Percentiles rank a stretch among this genome's conserved stretches.
Conservation (phyloP, 2,888 invertebrate species). For the Cantharis nigra region DNA sequence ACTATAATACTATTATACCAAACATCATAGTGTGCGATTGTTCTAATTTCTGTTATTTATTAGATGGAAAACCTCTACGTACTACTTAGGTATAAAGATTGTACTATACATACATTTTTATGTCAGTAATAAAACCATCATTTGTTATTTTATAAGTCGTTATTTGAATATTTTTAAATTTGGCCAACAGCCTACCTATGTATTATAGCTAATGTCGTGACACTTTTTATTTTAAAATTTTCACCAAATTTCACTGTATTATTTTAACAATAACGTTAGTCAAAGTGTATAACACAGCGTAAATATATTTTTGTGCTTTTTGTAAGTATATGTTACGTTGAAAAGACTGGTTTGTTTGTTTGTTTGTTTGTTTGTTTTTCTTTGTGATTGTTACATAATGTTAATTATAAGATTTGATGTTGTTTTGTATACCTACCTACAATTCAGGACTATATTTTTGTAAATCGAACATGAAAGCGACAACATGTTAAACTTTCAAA, state of each 20-base stretch:
- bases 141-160: background rate
- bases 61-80: background rate
- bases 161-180: background rate
- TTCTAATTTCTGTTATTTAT: background rate
- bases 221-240: background rate
- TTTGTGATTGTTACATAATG: slow-evolving; percentile 20
- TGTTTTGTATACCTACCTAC: slow-evolving; percentile 18
- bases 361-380: slow-evolving; percentile 4
- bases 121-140: background rate
- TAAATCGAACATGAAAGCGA: slow-evolving; percentile 6
- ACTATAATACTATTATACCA: background rate
- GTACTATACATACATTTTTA: background rate
- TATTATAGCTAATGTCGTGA: background rate
- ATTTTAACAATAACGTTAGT: background rate
- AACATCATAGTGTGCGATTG: background rate
- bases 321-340: slow-evolving; percentile 13
- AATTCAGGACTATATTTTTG: slow-evolving; percentile 17
- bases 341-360: slow-evolving; percentile 23
- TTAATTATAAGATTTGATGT: slow-evolving; percentile 24
- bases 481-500: background rate
- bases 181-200: background rate
- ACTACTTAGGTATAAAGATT: background rate
- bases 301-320: slow-evolving; percentile 10
- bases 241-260: background rate
- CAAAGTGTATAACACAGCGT: background rate